phyloP scores from a whole-genome alignment of 1,140 invertebrate genomes.

The Drosophila hydei region DNA sequence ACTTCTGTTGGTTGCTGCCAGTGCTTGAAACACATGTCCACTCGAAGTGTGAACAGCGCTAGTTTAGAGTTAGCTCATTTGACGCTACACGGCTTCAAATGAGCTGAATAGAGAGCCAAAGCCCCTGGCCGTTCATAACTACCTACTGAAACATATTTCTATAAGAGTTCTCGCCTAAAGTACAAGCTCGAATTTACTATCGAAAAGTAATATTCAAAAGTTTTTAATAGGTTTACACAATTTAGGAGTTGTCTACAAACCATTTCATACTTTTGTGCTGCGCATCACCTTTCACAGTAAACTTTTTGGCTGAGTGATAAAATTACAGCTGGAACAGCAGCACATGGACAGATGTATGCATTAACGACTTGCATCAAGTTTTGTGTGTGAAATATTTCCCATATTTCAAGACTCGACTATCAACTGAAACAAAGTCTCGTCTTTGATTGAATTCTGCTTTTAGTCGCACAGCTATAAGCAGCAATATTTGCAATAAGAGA shows the following conservation, averaged over 20 bases:
- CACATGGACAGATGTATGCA: too few relatives aligned
- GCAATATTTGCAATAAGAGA: not conserved
- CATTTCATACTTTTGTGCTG: too few relatives aligned
- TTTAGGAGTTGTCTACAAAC: too few relatives aligned
- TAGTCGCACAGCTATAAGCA: not conserved
- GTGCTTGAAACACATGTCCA: constrained; percentile 18
- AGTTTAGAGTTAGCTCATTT: not conserved
- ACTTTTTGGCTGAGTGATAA: not conserved
- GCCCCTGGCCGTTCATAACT: not conserved
- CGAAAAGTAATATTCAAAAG: too few relatives aligned
- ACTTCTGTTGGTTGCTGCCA: not conserved
- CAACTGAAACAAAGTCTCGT: too few relatives aligned
- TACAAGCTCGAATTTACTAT: too few relatives aligned
- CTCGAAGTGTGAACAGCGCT: constrained; percentile 6
- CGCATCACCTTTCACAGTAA: not conserved
- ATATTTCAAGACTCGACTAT: too few relatives aligned
- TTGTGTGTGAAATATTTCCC: too few relatives aligned
- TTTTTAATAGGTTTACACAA: too few relatives aligned
- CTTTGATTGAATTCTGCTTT: not conserved
- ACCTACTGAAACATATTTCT: not conserved
- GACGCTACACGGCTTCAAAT: not conserved
- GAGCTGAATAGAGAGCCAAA: not conserved
- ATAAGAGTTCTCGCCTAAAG: too few relatives aligned
- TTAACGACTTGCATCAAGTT: too few relatives aligned
- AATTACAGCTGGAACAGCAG: too few relatives aligned